Percentiles rank a stretch among this genome's conserved stretches.
Evolutionary conservation across 2,113 vertebrate genomes (phyloP).

Genomic region (Perca flavescens): DNA sequence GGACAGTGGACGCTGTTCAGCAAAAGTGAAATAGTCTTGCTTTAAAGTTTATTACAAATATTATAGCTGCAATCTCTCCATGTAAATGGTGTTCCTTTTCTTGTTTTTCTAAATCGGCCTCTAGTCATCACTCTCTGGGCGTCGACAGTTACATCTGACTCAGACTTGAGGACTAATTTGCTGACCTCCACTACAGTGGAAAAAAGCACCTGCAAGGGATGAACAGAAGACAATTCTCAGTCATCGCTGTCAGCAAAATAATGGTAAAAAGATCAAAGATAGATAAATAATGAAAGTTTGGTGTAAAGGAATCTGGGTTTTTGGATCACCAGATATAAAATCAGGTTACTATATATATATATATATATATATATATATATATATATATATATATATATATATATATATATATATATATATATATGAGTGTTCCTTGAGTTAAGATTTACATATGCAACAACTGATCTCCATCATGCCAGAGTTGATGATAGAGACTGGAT

Average conservation of each 20-base stretch:
- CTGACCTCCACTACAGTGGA: constrained; percentile 2
- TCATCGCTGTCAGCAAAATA: not conserved
- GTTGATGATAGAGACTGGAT: not conserved
- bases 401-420: too few species aligned
- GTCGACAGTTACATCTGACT: constrained; percentile 41
- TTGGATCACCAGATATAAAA: constrained; percentile 5
- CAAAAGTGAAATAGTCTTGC: not conserved
- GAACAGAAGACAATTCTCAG: not conserved
- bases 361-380: too few species aligned
- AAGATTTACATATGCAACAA: not conserved
- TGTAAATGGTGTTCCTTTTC: not conserved
- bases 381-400: too few species aligned
- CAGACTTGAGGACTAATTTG: constrained; percentile 21
- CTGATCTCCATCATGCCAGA: not conserved
- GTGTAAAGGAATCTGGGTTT: not conserved
- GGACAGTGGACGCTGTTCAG: not conserved
- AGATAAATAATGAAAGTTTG: not conserved
- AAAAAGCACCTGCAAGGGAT: not conserved
- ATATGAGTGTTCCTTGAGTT: too few species aligned
- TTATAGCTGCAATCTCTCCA: not conserved
- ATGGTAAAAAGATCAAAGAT: not conserved
- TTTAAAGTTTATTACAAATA: not conserved
- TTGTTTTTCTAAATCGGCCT: not conserved
- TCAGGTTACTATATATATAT: not conserved
- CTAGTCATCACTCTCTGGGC: constrained; percentile 4